phyloP scores from a whole-genome alignment of 1,140 invertebrate species.

The Camponotus pennsylvanicus region DNA sequence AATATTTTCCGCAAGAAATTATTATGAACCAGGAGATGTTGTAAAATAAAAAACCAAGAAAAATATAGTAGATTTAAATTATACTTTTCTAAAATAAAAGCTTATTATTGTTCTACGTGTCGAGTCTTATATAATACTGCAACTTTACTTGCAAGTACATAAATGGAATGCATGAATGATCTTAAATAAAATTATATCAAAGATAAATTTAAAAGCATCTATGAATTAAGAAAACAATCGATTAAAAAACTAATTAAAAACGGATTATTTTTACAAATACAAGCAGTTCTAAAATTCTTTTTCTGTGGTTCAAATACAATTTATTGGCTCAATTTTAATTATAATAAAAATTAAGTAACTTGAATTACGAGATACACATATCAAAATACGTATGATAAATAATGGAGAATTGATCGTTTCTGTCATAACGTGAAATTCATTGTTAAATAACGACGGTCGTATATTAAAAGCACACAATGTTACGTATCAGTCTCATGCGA shows the following conservation, averaged over 20 bases:
- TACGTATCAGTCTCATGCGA: neutral
- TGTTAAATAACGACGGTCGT: neutral
- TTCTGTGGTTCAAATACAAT: neutral
- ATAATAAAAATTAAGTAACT: neutral
- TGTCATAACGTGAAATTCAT: neutral
- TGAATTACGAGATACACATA: neutral
- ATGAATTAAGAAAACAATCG: neutral
- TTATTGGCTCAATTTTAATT: neutral
- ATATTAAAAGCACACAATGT: neutral
- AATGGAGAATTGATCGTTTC: neutral
- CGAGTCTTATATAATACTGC: neutral
- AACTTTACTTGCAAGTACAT: neutral
- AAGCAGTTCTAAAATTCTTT: neutral
- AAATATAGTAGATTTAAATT: neutral
- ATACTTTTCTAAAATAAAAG: neutral
- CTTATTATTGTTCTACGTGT: neutral
- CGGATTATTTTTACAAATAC: neutral
- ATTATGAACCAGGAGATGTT: neutral
- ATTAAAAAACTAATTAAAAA: neutral
- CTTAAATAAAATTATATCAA: neutral
- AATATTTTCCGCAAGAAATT: constrained; percentile 1
- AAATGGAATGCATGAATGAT: neutral
- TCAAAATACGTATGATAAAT: neutral
- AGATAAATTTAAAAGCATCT: neutral
- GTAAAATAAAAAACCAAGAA: too few species aligned